Evolutionary conservation across 2,888 invertebrate genomes (phyloP), one percentile per base, ranked within the genome.

Genomic region (Pharmacophagus antenor): DNA sequence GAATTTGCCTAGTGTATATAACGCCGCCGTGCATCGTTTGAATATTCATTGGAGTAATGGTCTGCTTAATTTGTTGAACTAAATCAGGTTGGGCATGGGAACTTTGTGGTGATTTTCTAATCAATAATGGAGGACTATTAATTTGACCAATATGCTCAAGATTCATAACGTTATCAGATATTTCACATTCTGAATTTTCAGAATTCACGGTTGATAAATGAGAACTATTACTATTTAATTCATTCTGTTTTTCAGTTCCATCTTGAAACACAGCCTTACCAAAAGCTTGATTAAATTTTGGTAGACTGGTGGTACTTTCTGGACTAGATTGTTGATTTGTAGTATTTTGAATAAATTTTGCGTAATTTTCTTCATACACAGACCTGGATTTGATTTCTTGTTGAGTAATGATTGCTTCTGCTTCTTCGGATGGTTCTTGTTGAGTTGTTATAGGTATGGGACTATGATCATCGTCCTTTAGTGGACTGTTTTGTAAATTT

Each of bases 241-340:
- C 86, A 56, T 70, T 79, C 59, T 70, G 71, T 59, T 85, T 85
- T 65, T 79, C 84, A 49, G 64, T 76, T 1, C 76, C 81, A 47
- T 91, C 91, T 78, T 88, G 92, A 73, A 91, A 95, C 48, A 94
- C 93, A 49, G 94, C 93, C 80, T 95, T 95, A 0, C 95, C 95
- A 77, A 95, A 95, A 0, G 94, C 95, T 81, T 95, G 95, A 73
- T 95, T 95, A 75, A 95, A 95, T 80, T 95, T 95, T 2, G 95
- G 95, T 62, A 95, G 82, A 56, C 92, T 89, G 10, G 91, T 91
- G 7, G 85, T 76, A 69, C 90, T 88, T 70, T 92, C 92, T 44
- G 78, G 68, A 52, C 70, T 65, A 10, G 74, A 56, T 21, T 79
- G 70, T 71, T 87, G 87, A 41, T 72, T 77, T 27, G 83, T 79